Base-by-base conservation (phyloP, 2,113 vertebrate genomes). In the Callithrix jacchus region DNA sequence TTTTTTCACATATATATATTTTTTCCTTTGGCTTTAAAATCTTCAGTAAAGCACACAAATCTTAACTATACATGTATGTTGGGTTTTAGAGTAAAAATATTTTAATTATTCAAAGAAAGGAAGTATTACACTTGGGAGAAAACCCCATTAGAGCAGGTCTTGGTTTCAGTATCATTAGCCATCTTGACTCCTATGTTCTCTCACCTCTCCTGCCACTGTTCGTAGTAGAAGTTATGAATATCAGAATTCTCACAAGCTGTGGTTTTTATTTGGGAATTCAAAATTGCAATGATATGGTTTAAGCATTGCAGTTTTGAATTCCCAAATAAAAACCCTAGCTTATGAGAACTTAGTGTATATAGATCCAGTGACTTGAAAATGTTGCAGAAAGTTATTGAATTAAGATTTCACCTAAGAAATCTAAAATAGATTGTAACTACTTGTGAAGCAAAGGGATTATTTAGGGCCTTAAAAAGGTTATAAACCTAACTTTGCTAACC, bases 211-310 rank as follows among this genome's bases (percentile, higher is more conserved):
- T 45, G 9, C 70, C 47, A 54, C 20, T 85, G 0, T 79, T 56
- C 11, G 32, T 64, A 32, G 61, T 27, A 30, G 27, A 64, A 13
- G 30, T 27, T 64, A 14, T 64, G 61, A 64, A 64, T 64, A 64
- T 30, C 61, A 64, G 27, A 64, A 64, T 27, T 95, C 58, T 49
- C 61, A 77, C 2, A 79, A 82, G 18, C 23, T 32, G 45, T 35
- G 3, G 64, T 54, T 87, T 89, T 97, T 93, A 93, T 87, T 96
- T 90, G 95, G 89, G 5, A 91, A 94, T 82, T 82, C 17, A 71
- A 94, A 92, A 76, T 21, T 30, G 20, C 30, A 94, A 14, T 79
- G 58, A 6, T 64, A 47, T 49, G 81, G 42, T 71, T 96, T 81
- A 89, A 79, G 49, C 58, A 79, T 21, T 95, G 25, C 17, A 32